Conservation (phyloP, 2,888 invertebrate species). For the Lycia hirtaria region DNA sequence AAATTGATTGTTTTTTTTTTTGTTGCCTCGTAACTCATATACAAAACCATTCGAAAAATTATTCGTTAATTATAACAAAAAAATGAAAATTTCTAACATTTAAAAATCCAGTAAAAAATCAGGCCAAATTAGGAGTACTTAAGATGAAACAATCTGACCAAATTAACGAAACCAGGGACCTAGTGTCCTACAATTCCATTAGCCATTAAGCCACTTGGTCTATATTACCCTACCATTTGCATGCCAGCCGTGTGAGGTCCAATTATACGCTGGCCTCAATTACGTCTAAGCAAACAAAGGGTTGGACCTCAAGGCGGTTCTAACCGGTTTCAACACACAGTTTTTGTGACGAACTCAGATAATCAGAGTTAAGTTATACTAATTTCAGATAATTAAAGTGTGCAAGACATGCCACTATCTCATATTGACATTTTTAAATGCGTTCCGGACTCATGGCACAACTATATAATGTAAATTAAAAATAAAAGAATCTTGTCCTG, state of each 20-base stretch:
- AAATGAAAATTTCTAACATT: too few relatives aligned
- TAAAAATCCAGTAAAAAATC: too few relatives aligned
- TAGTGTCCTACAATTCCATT: constrained; percentile 22
- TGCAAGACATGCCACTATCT: too few relatives aligned
- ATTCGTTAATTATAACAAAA: not conserved
- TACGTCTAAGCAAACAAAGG: constrained; percentile 74
- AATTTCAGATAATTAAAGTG: constrained; percentile 37
- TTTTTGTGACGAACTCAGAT: constrained; percentile 34
- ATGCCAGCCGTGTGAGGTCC: constrained; percentile 66
- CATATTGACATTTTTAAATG: too few relatives aligned
- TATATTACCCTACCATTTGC: constrained; percentile 76
- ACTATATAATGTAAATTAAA: too few relatives aligned
- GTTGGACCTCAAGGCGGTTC: constrained; percentile 39
- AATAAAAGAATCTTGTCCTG: too few relatives aligned
- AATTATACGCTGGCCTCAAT: constrained; percentile 67
- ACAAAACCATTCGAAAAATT: too few relatives aligned
- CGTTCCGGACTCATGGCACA: too few relatives aligned
- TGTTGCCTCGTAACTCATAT: too few relatives aligned
- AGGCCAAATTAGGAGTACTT: not conserved
- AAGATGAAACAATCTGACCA: constrained; percentile 27
- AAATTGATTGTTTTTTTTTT: too few relatives aligned
- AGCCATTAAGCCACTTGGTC: constrained; percentile 26
- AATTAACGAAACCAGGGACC: constrained; percentile 36
- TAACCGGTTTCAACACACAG: constrained; percentile 22
- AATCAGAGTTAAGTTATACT: constrained; percentile 33